Conservation (phyloP, 2,888 invertebrate species). For the Caenorhabditis japonica region DNA sequence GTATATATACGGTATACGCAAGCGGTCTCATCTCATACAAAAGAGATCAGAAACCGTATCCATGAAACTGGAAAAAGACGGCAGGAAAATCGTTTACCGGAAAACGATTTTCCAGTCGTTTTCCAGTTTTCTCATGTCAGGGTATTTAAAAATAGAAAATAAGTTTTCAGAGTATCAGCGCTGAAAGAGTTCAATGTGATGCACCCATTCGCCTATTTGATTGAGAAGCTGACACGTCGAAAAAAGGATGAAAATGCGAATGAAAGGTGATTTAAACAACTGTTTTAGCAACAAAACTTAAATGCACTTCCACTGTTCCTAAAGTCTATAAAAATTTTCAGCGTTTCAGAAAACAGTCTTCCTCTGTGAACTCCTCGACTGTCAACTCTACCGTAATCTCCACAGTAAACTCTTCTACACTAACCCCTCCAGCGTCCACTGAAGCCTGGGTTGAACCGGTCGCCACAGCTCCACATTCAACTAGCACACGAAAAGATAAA, state of each 20-base stretch:
- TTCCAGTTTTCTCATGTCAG: no score
- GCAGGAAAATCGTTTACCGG: no score
- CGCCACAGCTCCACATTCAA: neutral
- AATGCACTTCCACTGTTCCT: neutral
- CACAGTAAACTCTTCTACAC: slow-evolving; percentile 40
- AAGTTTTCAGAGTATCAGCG: slow-evolving; percentile 56
- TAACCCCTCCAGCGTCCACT: slow-evolving; percentile 27
- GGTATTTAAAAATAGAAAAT: no score
- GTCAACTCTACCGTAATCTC: slow-evolving; percentile 11
- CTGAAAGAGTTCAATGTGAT: slow-evolving; percentile 60
- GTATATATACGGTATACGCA: no score
- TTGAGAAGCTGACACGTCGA: slow-evolving; percentile 54
- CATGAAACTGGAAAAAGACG: neutral
- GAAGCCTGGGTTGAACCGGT: slow-evolving; percentile 49
- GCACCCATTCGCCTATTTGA: slow-evolving; percentile 62
- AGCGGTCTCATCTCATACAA: no score
- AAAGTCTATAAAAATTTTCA: slow-evolving; percentile 25
- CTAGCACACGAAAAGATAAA: slow-evolving; percentile 39
- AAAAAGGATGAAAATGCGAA: slow-evolving; percentile 49
- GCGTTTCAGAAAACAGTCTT: slow-evolving; percentile 51
- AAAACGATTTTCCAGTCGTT: no score
- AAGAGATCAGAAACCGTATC: neutral
- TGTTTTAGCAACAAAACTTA: neutral
- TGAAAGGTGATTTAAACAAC: slow-evolving; percentile 22
- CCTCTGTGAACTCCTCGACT: slow-evolving; percentile 44